Percentiles rank a stretch among this genome's conserved stretches.
Evolutionary conservation across 2,797 vertebrate species (phyloP).

Genomic region (Myiothlypis chrysogaster): DNA sequence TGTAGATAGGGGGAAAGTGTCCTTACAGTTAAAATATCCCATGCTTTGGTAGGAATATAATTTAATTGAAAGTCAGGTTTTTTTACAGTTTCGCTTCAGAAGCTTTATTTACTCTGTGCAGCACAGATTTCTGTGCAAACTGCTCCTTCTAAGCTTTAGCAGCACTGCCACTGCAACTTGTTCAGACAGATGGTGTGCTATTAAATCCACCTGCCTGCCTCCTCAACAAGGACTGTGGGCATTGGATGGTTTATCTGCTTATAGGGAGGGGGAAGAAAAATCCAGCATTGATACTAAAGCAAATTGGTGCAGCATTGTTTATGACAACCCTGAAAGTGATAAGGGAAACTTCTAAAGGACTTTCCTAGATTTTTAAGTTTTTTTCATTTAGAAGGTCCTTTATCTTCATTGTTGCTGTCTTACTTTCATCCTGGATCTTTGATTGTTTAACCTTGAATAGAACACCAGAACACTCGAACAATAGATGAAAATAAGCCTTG

Average conservation of each 20-base stretch:
- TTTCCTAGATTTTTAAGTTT: background rate
- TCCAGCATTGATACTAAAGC: background rate
- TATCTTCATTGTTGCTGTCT: background rate
- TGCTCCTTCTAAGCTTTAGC: background rate
- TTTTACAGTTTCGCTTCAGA: background rate
- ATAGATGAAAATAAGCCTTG: background rate
- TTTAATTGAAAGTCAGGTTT: background rate
- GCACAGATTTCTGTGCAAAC: background rate
- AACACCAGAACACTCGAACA: background rate
- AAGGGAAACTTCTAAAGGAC: background rate
- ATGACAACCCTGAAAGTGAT: background rate
- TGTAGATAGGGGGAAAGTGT: background rate
- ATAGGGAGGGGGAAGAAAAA: background rate
- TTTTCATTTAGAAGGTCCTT: background rate
- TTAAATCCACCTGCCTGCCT: constrained; percentile 34
- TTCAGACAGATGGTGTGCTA: constrained; percentile 28
- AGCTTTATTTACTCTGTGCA: constrained; percentile 6
- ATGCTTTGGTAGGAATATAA: background rate
- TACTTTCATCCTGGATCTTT: background rate
- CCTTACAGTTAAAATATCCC: background rate
- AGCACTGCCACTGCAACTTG: background rate
- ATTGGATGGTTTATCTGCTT: background rate
- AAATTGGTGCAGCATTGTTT: background rate
- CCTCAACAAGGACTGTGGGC: background rate
- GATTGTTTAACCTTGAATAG: background rate